Conservation (phyloP, 1,140 invertebrate species). For the Scaptomyza montana region DNA sequence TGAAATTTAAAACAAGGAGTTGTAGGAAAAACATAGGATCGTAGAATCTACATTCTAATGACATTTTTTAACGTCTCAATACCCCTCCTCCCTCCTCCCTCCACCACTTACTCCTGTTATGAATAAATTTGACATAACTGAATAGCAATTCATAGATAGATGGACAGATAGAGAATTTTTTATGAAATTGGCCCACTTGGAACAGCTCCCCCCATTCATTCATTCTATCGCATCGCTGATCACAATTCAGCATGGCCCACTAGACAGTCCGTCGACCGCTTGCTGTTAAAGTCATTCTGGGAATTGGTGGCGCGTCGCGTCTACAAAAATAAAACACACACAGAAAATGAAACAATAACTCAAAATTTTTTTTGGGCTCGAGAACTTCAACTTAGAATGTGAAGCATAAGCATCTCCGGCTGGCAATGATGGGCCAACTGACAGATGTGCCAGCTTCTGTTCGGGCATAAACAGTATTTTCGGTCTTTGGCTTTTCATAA, state of each 20-base stretch:
- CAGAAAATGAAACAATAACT: slow-evolving; percentile 56
- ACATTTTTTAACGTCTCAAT: too few species aligned
- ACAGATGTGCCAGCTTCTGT: slow-evolving; percentile 64
- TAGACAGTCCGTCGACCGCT: slow-evolving; percentile 65
- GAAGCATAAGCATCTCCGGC: slow-evolving; percentile 50
- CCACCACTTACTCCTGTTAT: too few species aligned
- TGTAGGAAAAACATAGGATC: too few species aligned
- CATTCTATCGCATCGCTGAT: neutral
- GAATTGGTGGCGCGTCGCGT: slow-evolving; percentile 60
- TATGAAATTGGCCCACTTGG: slow-evolving; percentile 52
- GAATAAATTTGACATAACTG: too few species aligned
- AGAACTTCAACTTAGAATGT: slow-evolving; percentile 56
- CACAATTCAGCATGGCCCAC: slow-evolving; percentile 36
- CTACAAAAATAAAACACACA: slow-evolving; percentile 54
- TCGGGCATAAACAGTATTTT: slow-evolving; percentile 61
- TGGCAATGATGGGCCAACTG: slow-evolving; percentile 65
- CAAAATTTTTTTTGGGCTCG: slow-evolving; percentile 44
- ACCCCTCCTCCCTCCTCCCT: too few species aligned
- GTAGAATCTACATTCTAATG: too few species aligned
- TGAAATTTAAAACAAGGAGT: too few species aligned
- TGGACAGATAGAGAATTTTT: slow-evolving; percentile 29
- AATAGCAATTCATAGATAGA: neutral
- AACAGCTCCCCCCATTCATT: neutral
- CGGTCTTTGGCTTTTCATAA: slow-evolving; percentile 55
- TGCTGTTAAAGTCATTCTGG: slow-evolving; percentile 55